Evolutionary conservation across 2,113 vertebrate species (phyloP).

Genomic region (Agapornis roseicollis): DNA sequence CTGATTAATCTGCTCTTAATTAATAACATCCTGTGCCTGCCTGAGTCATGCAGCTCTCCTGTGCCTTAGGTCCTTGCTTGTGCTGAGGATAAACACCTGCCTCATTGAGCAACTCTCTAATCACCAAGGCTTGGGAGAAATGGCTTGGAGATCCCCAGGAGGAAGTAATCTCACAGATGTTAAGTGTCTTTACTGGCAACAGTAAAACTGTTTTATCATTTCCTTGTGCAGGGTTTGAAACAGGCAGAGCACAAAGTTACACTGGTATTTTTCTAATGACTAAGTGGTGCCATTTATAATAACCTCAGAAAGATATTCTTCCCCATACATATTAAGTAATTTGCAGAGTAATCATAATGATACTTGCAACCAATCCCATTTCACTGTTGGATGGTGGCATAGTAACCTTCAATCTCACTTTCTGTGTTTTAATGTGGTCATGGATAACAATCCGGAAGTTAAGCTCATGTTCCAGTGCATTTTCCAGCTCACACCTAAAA

Average conservation of each 20-base stretch:
- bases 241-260: constrained; percentile 19
- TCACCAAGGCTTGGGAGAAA: neutral
- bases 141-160: neutral
- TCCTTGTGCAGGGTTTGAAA: neutral
- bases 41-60: neutral
- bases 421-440: neutral
- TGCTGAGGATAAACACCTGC: neutral
- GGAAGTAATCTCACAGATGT: neutral
- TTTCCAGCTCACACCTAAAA: neutral
- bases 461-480: neutral
- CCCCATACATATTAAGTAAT: neutral
- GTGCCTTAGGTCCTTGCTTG: neutral
- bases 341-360: neutral
- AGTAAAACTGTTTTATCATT: neutral
- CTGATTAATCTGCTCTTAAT: neutral
- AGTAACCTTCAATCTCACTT: neutral
- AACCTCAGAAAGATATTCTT: constrained; percentile 23
- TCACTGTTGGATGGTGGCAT: neutral
- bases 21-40: constrained; percentile 33
- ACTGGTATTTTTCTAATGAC: neutral
- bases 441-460: neutral
- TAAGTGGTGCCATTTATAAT: neutral
- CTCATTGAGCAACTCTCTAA: neutral
- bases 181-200: constrained; percentile 20
- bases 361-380: neutral